Evolutionary conservation across 2,797 vertebrate genomes (phyloP), one percentile per base, ranked within the genome.

Genomic region (Ispidina picta): DNA sequence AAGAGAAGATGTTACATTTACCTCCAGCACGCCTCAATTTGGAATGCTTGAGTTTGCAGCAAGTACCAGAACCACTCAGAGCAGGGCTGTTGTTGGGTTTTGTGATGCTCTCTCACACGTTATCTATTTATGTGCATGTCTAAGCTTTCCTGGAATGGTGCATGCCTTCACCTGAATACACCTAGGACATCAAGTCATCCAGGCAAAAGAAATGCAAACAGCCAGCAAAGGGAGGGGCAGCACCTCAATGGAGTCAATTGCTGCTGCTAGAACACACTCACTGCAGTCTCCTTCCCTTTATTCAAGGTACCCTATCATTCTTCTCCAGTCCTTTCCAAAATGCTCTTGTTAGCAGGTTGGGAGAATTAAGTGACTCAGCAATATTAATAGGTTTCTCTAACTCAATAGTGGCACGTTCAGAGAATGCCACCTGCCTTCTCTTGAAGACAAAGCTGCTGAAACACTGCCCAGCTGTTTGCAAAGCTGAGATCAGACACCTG

Each of bases 361-460:
- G 52, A 94, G 70, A 97, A 97, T 95, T 95, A 91, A 92, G 68
- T 94, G 90, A 88, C 54, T 95, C 90, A 75, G 92, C 84, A 94
- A 93, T 93, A 96, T 96, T 96, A 96, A 94, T 86, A 83, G 66
- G 74, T 87, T 22, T 86, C 94, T 83, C 79, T 75, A 95, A 97
- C 90, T 95, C 89, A 89, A 77, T 39, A 94, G 79, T 2, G 1
- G 83, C 60, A 51, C 51, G 77, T 94, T 95, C 35, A 89, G 66
- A 96, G 78, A 96, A 96, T 88, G 82, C 89, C 91, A 94, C 87
- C 85, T 95, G 94, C 76, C 81, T 96, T 88, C 62, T 86, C 65
- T 93, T 96, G 84, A 76, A 85, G 76, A 46, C 74, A 75, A 88
- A 86, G 35, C 52, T 63, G 29, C 83, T 91, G 88, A 95, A 94